These are phyloP conservation scores for Hippoglossus stenolepis DNA, from an alignment of 2,113 vertebrate genomes.

Conservation along the genomic window DNA sequence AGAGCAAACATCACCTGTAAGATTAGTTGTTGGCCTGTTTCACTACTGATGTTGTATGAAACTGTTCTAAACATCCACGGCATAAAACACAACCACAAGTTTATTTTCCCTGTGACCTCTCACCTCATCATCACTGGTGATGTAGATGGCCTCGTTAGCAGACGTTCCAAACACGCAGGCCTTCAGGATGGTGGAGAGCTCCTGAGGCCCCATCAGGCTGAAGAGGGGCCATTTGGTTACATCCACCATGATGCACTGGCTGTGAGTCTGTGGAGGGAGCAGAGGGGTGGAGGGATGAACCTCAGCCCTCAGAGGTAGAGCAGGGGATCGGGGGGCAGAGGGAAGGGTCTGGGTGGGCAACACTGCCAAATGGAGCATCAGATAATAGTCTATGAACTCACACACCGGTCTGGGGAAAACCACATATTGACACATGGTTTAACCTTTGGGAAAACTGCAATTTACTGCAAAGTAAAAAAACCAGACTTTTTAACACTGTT, in stretches of 20 bases:
- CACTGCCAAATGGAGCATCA: conserved; percentile 2
- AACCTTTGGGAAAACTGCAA: not conserved
- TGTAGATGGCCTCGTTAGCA: conserved; percentile 93
- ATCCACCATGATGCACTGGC: conserved; percentile 88
- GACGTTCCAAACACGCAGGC: conserved; percentile 94
- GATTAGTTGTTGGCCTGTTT: no score
- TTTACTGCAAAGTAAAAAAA: conserved; percentile 1
- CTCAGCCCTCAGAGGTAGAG: conserved; percentile 19
- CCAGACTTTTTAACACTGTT: not conserved
- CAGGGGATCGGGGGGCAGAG: conserved; percentile 9
- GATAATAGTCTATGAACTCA: no score
- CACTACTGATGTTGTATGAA: no score
- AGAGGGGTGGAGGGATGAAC: not conserved
- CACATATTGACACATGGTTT: not conserved
- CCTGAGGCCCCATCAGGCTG: conserved; percentile 89
- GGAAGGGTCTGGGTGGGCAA: not conserved
- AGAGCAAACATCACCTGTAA: no score
- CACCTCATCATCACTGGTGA: conserved; percentile 92
- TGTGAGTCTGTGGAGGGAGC: not conserved
- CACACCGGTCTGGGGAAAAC: not conserved
- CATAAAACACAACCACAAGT: not conserved
- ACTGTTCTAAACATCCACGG: no score
- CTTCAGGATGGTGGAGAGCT: conserved; percentile 87
- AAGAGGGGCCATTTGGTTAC: conserved; percentile 97
- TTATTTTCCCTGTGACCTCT: conserved; percentile 33